Evolutionary conservation across 2,113 vertebrate genomes (phyloP), one percentile per base, ranked within the genome.

Genomic region (Pelobates fuscus): DNA sequence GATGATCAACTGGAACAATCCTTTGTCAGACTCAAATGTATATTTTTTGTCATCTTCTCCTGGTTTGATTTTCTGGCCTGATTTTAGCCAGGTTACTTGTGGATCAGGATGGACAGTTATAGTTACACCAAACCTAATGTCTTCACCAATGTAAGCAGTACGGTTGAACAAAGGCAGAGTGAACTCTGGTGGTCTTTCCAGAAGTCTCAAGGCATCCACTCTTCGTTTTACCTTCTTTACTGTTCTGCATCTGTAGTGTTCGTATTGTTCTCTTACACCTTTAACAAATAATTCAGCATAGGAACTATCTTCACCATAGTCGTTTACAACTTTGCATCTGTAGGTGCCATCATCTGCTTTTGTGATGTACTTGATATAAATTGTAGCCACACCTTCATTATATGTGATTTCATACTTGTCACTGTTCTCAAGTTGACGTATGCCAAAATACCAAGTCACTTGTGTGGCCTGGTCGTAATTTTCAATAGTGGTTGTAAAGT

Each of bases 41-140:
- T 99, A 98, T 69, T 99, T 99, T 80, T 18, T 96, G 1, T 98
- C 95, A 62, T 98, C 94, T 15, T 95, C 86, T 67, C 89, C 94
- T 72, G 96, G 95, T 78, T 94, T 88, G 72, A 99, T 93, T 88
- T 95, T 99, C 87, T 98, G 97, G 71, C 97, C 97, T 27, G 95
- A 95, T 84, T 97, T 98, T 80, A 94, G 92, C 97, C 97, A 99
- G 1, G 92, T 94, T 65, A 99, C 89, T 37, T 94, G 96, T 80
- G 97, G 97, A 70, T 99, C 97, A 70, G 97, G 97, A 80, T 99
- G 97, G 76, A 99, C 96, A 14, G 97, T 99, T 82, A 98, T 95
- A 60, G 97, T 99, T 43, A 99, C 97, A 18, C 95, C 89, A 66
- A 99, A 96, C 32, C 97, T 93, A 70, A 98, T 81, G 29, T 91